Base-by-base conservation (phyloP, 2,113 vertebrate genomes). In the Neopipo cinnamomea region DNA sequence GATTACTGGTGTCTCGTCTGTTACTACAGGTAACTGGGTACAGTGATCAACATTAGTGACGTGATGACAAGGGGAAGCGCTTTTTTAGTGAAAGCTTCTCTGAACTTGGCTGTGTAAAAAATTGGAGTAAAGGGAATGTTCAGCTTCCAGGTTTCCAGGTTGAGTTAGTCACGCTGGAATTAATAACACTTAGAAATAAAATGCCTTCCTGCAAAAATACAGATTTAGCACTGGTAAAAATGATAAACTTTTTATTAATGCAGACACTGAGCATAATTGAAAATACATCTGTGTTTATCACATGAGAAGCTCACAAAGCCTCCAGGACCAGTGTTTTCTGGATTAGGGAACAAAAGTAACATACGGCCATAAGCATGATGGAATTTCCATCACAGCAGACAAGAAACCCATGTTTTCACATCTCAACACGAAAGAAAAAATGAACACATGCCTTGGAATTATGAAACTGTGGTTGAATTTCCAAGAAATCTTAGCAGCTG, bases 401-500 rank as follows among this genome's bases (percentile, higher is more conserved):
- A 42, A 96, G 79, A 83, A 97, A 79, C 8, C 39, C 88, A 66
- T 50, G 91, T 93, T 96, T 92, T 95, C 93, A 79, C 91, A 93
- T 95, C 82, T 93, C 83, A 84, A 90, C 41, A 82, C 0, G 2
- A 44, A 84, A 91, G 20, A 93, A 88, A 30, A 84, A 92, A 86
- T 74, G 67, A 89, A 80, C 56, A 21, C 73, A 72, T 73, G 88
- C 80, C 70, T 89, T 87, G 70, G 66, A 96, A 94, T 93, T 93
- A 91, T 87, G 89, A 93, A 95, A 94, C 83, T 93, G 88, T 91
- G 91, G 91, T 58, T 93, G 66, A 88, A 95, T 95, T 96, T 97
- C 93, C 95, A 96, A 95, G 96, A 96, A 97, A 68, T 91, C 61
- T 92, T 92, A 93, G 58, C 68, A 91, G 80, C 80, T 95, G 66